These are phyloP conservation scores for Cydia strobilella DNA, from an alignment of 1,140 invertebrate genomes.

Conservation along the genomic window DNA sequence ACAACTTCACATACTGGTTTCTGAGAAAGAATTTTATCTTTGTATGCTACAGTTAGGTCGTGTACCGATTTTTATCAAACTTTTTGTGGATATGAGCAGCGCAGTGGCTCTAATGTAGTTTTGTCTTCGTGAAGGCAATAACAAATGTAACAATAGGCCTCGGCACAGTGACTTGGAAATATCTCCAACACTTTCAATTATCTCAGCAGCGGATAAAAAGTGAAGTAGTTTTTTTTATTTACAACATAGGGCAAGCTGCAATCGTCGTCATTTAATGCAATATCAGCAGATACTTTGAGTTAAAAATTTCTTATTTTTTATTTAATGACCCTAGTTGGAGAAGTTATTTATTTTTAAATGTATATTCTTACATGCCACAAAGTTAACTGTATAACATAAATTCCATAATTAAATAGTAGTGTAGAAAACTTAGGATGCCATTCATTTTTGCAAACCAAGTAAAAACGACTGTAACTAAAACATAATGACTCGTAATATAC, in stretches of 20 bases:
- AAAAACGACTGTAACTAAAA: constrained; percentile 22
- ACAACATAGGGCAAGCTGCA: constrained; percentile 10
- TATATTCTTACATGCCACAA: too few species aligned
- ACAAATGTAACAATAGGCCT: constrained; percentile 36
- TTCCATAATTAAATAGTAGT: constrained; percentile 41
- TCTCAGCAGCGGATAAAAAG: constrained; percentile 23
- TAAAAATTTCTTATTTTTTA: too few species aligned
- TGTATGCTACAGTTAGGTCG: constrained; percentile 19
- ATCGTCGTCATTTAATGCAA: background rate
- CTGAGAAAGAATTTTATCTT: constrained; percentile 27
- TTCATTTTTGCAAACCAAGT: too few species aligned
- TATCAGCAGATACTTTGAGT: background rate
- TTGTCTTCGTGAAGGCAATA: constrained; percentile 37
- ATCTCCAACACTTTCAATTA: constrained; percentile 34
- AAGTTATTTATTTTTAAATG: background rate
- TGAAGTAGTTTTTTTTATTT: constrained; percentile 4
- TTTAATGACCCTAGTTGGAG: too few species aligned
- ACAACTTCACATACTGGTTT: constrained; percentile 16
- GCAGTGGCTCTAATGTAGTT: constrained; percentile 31
- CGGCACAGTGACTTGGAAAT: constrained; percentile 35
- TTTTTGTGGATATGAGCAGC: constrained; percentile 32
- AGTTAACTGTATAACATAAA: background rate
- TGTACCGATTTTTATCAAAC: constrained; percentile 24
- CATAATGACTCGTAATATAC: too few species aligned
- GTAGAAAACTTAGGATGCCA: too few species aligned